Evolutionary conservation across 2,113 vertebrate species (phyloP), one percentile per base, ranked within the genome.

Genomic region (Neodontobutis hainanensis): DNA sequence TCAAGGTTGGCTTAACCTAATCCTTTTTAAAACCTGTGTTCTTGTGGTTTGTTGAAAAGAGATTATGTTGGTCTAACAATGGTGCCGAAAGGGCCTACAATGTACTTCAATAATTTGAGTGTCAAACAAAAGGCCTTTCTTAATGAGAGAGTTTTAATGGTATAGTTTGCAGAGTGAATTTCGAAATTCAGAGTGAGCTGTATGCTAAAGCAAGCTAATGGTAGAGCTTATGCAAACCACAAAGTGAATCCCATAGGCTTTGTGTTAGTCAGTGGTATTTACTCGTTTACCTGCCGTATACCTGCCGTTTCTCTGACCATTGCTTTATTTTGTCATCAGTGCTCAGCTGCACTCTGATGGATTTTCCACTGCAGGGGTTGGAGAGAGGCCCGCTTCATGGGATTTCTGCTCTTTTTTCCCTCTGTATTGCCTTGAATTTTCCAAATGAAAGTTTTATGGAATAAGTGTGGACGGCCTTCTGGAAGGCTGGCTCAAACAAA

Each of bases 371-470:
- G 56, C 65, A 59, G 32, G 70, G 63, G 77, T 53, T 78, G 80
- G 75, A 86, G 68, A 65, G 74, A 4, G 52, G 56, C 63, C 56
- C 36, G 82, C 65, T 86, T 81, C 77, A 71, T 49, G 74, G 74
- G 75, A 83, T 83, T 83, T 65, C 72, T 61, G 53, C 61, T 40
- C 56, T 15, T 70, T 76, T 78, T 71, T 78, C 49, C 68, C 34
- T 73, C 67, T 71, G 14, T 61, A 35, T 82, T 81, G 65, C 77
- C 44, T 38, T 85, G 81, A 84, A 85, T 83, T 92, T 93, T 91
- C 87, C 87, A 90, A 72, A 84, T 87, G 46, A 86, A 88, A 11
- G 48, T 73, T 85, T 90, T 87, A 85, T 85, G 76, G 87, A 90
- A 88, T 79, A 82, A 85, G 51, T 8, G 14, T 65, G 63, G 74